Base-by-base conservation (phyloP, 2,888 invertebrate species). In the Ischnura elegans region DNA sequence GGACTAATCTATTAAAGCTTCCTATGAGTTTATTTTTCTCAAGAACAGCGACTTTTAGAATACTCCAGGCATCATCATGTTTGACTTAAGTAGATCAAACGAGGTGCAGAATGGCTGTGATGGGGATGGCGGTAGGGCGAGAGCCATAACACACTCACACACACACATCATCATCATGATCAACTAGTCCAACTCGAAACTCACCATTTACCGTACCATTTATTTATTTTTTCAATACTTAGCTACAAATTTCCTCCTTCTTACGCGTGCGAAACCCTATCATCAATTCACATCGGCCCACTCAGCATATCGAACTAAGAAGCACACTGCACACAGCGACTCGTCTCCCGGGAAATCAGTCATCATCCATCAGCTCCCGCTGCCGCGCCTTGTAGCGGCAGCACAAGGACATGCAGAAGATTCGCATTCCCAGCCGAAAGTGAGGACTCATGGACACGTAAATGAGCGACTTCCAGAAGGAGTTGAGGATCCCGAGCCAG, bases 401-500 rank as follows among this genome's bases (percentile, higher is more conserved):
- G 96, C 98, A 99, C 94, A 98, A 97, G 87, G 98, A 98, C 96
- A 98, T 96, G 96, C 98, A 99, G 95, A 99, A 97, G 95, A 98
- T 98, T 95, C 98, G 97, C 95, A 99, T 97, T 87, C 99, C 99
- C 94, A 98, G 97, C 94, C 99, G 97, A 96, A 99, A 99, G 96
- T 99, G 98, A 87, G 98, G 98, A 96, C 99, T 99, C 96, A 99
- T 97, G 94, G 98, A 97, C 95, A 98, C 97, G 96, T 99, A 97
- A 95, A 99, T 98, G 94, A 99, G 96, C 94, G 99, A 98, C 96
- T 99, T 99, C 98, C 99, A 99, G 96, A 99, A 98, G 93, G 99
- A 99, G 96, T 99, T 99, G 95, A 98, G 97, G 95, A 99, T 98
- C 90, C 99, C 99, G 95, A 99, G 96, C 99, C 99, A 99, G 93